Percentiles rank a stretch among this genome's conserved stretches.
Conservation (phyloP, 2,888 invertebrate genomes). For the Iphiclides podalirius region DNA sequence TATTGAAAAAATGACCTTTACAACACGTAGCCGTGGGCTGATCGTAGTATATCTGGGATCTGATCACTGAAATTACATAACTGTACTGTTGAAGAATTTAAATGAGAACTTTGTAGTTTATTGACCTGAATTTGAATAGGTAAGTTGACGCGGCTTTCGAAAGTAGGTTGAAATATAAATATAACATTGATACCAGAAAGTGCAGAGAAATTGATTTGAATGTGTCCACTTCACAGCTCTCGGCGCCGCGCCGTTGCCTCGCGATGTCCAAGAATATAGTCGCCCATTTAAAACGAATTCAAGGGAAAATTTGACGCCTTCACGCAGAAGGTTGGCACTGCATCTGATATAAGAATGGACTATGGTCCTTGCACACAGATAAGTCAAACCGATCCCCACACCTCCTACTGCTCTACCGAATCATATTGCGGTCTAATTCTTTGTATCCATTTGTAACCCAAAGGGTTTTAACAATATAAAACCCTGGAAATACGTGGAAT, state of each 20-base stretch:
- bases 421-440: not conserved
- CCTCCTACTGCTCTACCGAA: not conserved
- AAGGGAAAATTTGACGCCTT: constrained; percentile 1
- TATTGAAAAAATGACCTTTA: too few species aligned
- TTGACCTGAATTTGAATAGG: constrained; percentile 20
- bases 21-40: constrained; percentile 44
- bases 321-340: constrained; percentile 11
- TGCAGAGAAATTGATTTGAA: constrained; percentile 17
- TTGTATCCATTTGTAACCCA: too few species aligned
- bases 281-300: not conserved
- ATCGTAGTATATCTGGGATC: constrained; percentile 35
- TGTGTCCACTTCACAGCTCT: constrained; percentile 24
- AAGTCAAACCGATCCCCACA: constrained; percentile 4
- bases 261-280: constrained; percentile 5
- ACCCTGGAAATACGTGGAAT: not conserved
- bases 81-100: too few species aligned
- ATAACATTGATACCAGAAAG: not conserved
- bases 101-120: too few species aligned
- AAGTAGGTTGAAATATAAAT: not conserved
- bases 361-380: constrained; percentile 11
- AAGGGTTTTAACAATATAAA: not conserved
- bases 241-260: constrained; percentile 8
- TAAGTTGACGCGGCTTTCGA: constrained; percentile 19
- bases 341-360: constrained; percentile 7
- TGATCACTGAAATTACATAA: not conserved